Evolutionary conservation across 2,888 invertebrate species (phyloP).

Genomic region (Steinernema scapterisci): DNA sequence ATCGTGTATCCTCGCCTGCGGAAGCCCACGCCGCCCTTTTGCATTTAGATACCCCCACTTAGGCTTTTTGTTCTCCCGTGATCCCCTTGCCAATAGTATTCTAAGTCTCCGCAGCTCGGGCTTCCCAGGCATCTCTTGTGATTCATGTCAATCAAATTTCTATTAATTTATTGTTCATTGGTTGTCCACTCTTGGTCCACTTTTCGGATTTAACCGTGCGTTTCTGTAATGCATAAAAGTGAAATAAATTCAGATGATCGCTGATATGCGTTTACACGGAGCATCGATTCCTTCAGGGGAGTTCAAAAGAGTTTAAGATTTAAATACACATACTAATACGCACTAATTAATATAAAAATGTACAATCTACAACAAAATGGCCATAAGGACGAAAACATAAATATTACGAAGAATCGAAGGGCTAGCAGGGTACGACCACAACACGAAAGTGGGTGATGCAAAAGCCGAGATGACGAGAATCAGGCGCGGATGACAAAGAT

Average conservation of each 20-base stretch:
- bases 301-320: no score
- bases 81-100: not conserved
- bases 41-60: not conserved
- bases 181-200: not conserved
- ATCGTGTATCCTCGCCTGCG: not conserved
- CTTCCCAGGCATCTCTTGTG: not conserved
- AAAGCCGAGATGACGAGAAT: conserved; percentile 11
- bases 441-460: conserved; percentile 2
- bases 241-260: no score
- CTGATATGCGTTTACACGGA: no score
- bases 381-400: not conserved
- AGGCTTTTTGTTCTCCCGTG: not conserved
- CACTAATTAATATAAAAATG: not conserved
- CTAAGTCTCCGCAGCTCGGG: not conserved
- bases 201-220: no score
- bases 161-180: conserved; percentile 29
- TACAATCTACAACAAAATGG: not conserved
- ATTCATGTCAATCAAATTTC: conserved; percentile 2
- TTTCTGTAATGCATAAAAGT: no score
- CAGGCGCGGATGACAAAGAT: not conserved
- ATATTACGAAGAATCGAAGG: not conserved
- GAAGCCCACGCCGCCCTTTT: not conserved
- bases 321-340: no score
- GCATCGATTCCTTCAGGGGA: no score
- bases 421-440: conserved; percentile 20